phyloP scores from a whole-genome alignment of 2,113 vertebrate species.

The Cranoglanis bouderius region DNA sequence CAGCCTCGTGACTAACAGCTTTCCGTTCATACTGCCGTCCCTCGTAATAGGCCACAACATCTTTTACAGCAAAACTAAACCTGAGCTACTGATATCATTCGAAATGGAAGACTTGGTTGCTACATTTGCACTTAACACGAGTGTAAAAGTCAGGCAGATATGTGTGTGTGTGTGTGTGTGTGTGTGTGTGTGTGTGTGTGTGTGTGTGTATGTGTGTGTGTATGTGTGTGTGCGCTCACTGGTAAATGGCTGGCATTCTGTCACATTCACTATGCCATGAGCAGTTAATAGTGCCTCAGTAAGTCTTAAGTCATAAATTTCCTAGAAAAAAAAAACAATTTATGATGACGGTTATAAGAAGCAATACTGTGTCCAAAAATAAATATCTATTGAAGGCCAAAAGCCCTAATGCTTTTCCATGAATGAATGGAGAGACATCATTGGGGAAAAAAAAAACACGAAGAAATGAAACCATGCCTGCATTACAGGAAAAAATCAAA shows the following conservation, averaged over 20 bases:
- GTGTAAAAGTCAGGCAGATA: slow-evolving; percentile 12
- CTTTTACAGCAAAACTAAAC: slow-evolving; percentile 30
- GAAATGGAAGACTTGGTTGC: slow-evolving; percentile 45
- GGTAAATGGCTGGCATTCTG: slow-evolving; percentile 2
- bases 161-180: too few species aligned
- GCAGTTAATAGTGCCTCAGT: not conserved
- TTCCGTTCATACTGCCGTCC: not conserved
- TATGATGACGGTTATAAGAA: slow-evolving; percentile 1
- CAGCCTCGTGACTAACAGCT: not conserved
- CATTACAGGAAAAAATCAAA: slow-evolving; percentile 59
- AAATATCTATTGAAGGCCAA: slow-evolving; percentile 22
- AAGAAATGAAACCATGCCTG: slow-evolving; percentile 47
- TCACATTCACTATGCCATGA: not conserved
- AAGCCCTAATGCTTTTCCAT: not conserved
- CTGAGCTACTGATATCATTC: slow-evolving; percentile 44
- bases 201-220: not conserved
- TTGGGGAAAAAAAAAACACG: slow-evolving; percentile 32
- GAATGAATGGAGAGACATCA: slow-evolving; percentile 45
- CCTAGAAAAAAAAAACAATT: not conserved
- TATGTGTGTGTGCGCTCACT: not conserved
- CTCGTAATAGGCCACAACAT: slow-evolving; percentile 11
- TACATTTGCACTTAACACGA: slow-evolving; percentile 31
- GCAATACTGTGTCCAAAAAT: slow-evolving; percentile 18
- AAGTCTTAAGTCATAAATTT: not conserved
- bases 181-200: slow-evolving; percentile 11